Conservation (phyloP, 2,888 invertebrate species). For the Noctuana brunneofusca region DNA sequence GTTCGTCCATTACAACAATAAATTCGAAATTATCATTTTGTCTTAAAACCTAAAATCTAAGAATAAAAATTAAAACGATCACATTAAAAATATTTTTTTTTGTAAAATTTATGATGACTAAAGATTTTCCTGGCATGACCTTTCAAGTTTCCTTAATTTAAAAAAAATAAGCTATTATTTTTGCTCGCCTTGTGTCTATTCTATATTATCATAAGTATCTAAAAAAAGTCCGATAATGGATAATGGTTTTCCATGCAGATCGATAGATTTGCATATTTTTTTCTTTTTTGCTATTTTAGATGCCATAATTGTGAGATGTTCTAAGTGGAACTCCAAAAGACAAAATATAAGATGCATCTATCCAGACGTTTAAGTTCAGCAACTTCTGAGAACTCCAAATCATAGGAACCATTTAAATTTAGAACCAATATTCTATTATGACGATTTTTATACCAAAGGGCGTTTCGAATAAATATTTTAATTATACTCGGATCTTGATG, state of each 20-base stretch:
- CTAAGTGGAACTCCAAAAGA: too few species aligned
- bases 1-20: constrained; percentile 2
- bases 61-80: neutral
- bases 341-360: too few species aligned
- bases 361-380: too few species aligned
- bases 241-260: neutral
- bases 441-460: too few species aligned
- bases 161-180: neutral
- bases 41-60: neutral
- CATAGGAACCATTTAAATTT: too few species aligned
- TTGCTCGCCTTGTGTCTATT: neutral
- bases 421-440: too few species aligned
- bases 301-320: too few species aligned
- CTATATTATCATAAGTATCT: neutral
- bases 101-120: neutral
- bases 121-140: neutral
- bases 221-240: neutral
- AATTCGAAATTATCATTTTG: constrained; percentile 10
- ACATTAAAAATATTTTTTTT: neutral
- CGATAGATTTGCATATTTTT: neutral
- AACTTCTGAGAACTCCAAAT: too few species aligned
- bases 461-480: too few species aligned
- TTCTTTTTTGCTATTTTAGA: neutral
- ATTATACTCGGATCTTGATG: too few species aligned
- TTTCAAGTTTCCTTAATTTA: neutral